Evolutionary conservation across 2,797 vertebrate genomes (phyloP).

Genomic region (Aplochiton taeniatus): DNA sequence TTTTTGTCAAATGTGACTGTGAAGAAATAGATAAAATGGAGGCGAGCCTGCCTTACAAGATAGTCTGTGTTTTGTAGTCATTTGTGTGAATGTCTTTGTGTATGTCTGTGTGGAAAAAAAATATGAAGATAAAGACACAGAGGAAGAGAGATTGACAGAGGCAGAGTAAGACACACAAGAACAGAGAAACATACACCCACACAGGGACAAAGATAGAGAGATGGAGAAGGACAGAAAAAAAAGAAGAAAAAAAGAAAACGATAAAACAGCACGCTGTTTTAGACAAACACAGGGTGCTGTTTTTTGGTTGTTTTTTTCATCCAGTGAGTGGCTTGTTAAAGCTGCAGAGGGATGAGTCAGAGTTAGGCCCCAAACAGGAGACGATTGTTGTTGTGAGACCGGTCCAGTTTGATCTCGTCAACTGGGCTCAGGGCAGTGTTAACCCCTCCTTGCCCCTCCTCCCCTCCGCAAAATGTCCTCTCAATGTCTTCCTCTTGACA

Average conservation of each 20-base stretch:
- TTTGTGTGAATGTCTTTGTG: too few species aligned
- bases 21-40: too few species aligned
- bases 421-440: slow-evolving; percentile 48
- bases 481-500: slow-evolving; percentile 47
- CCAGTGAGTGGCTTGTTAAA: slow-evolving; percentile 59
- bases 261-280: slow-evolving; percentile 10
- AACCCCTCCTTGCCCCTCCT: background rate
- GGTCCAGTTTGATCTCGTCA: slow-evolving; percentile 74
- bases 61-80: too few species aligned
- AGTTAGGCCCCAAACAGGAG: slow-evolving; percentile 61
- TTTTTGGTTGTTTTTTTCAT: background rate
- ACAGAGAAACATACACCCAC: background rate
- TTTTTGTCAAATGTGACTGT: too few species aligned
- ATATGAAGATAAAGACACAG: too few species aligned
- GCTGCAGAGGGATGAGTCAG: slow-evolving; percentile 67
- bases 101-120: too few species aligned
- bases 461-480: slow-evolving; percentile 41
- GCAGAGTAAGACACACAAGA: background rate
- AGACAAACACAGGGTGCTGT: slow-evolving; percentile 41
- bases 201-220: background rate
- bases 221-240: slow-evolving; percentile 16
- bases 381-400: slow-evolving; percentile 58
- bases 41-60: too few species aligned
- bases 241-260: slow-evolving; percentile 1
- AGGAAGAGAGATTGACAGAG: too few species aligned